Evolutionary conservation across 2,113 vertebrate genomes (phyloP), one percentile per base, ranked within the genome.

Genomic region (Phocoena phocoena): DNA sequence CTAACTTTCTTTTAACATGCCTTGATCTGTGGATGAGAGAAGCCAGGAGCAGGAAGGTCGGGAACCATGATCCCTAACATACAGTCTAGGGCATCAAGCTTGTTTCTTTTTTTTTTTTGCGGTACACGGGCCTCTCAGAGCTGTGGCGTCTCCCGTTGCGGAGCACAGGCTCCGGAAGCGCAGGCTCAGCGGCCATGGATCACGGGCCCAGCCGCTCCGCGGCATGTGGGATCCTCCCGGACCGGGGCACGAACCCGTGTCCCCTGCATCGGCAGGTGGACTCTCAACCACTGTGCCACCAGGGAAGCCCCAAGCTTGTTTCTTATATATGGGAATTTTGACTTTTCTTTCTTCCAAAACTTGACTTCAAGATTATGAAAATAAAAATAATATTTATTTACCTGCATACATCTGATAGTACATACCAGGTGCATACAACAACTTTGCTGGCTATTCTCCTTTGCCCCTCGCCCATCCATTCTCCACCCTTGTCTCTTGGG

Each of bases 331-430:
- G 9, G 44, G 8, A 67, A 90, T 18, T 60, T 38, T 53, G 60
- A 44, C 12, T 84, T 74, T 38, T 58, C 31, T 41, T 58, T 94
- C 62, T 62, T 21, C 81, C 17, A 94, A 65, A 95, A 74, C 14
- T 50, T 76, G 87, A 68, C 55, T 88, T 96, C 31, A 55, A 65
- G 50, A 62, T 90, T 93, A 63, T 90, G 53, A 73, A 91, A 90
- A 80, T 53, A 55, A 41, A 77, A 89, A 62, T 38, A 87, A 18
- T 38, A 68, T 15, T 44, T 6, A 36, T 44, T 68, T 53, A 6
- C 53, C 44, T 33, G 13, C 26, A 62, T 11, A n/a, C 14, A 60
- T 38, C 41, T 85, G 50, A 18, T 67, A 31, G 13, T 47, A 53
- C 21, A 21, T 53, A 28, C 11, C 36, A 76, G 82, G 21, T 12